A percentile compares a stretch with the other conserved stretches of the same genome.
Conservation (phyloP, 2,888 invertebrate species). For the Panopea generosa region DNA sequence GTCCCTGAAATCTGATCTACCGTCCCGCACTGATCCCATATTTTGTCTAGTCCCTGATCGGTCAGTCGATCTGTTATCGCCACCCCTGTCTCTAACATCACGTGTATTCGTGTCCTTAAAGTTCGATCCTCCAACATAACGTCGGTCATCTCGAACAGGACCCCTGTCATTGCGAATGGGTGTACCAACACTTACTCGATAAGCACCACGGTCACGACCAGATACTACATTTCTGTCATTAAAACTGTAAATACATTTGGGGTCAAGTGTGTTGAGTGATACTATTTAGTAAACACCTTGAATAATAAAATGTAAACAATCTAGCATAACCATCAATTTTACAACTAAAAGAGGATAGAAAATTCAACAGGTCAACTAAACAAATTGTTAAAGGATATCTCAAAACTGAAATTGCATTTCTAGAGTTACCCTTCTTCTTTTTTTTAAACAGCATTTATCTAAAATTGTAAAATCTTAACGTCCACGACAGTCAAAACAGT, state of each 20-base stretch:
- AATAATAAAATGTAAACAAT: too few relatives aligned
- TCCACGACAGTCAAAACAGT: too few relatives aligned
- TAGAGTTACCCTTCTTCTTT: too few relatives aligned
- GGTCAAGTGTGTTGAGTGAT: too few relatives aligned
- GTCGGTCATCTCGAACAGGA: conserved; percentile 34
- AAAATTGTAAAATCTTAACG: too few relatives aligned
- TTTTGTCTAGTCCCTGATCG: conserved; percentile 45
- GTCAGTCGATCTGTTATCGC: conserved; percentile 41
- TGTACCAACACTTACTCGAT: conserved; percentile 3
- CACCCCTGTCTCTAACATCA: conserved; percentile 48
- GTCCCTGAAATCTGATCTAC: conserved; percentile 40
- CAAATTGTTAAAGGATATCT: too few relatives aligned
- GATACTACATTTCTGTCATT: conserved; percentile 27
- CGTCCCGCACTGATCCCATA: conserved; percentile 32
- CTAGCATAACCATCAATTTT: too few relatives aligned
- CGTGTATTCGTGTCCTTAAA: conserved; percentile 38
- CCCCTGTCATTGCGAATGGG: conserved; percentile 25
- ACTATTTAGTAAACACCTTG: too few relatives aligned
- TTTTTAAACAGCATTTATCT: too few relatives aligned
- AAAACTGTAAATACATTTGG: conserved; percentile 1
- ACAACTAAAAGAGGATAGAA: too few relatives aligned
- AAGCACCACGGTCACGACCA: conserved; percentile 36
- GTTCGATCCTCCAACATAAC: conserved; percentile 42
- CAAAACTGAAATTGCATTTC: too few relatives aligned
- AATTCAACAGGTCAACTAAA: too few relatives aligned